Base-by-base conservation (phyloP, 1,140 invertebrate genomes). In the Drosophila oshimai region DNA sequence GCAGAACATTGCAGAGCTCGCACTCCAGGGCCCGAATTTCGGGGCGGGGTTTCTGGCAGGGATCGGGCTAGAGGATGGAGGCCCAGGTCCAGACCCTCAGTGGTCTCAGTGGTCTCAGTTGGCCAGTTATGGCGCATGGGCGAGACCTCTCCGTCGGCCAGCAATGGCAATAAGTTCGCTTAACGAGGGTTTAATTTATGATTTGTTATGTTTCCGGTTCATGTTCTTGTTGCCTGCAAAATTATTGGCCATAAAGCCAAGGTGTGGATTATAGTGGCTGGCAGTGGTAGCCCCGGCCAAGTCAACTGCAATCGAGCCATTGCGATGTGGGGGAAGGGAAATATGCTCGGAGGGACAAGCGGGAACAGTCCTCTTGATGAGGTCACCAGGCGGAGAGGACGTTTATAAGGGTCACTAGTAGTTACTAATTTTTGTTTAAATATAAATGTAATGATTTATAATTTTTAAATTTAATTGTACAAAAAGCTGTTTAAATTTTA, bases 141-240 rank as follows among this genome's bases (percentile, higher is more conserved):
- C 78, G 78, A 83, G 73, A 70, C 78, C 75, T 58, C 70, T 51
- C 44, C 36, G 53, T 26, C 51, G 74, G 42, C 73, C 62, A 68
- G 78, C 69, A 75, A 81, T 68, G 67, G 87, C 83, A 89, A 89
- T 89, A 89, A 89, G 87, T 89, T 89, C 75, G 81, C 67, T 89
- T 89, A 89, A 89, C 87, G 87, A 89, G 87, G 87, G 87, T 89
- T 89, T 89, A 89, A 89, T 89, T 89, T 89, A 89, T 89, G 87
- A 89, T 89, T 89, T 89, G 87, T 89, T 89, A 87, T 89, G 87
- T 89, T 89, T 89, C 87, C 87, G 87, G 87, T 89, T 89, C 77
- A 80, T 81, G 81, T 87, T 87, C 60, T 68, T 76, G 51, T 64
- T 73, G 77, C 57, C 71, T 53, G 65, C 67, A 87, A 80, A 80